These are phyloP conservation scores for Solen grandis DNA, from an alignment of 1,140 invertebrate species.

Conservation along the genomic window DNA sequence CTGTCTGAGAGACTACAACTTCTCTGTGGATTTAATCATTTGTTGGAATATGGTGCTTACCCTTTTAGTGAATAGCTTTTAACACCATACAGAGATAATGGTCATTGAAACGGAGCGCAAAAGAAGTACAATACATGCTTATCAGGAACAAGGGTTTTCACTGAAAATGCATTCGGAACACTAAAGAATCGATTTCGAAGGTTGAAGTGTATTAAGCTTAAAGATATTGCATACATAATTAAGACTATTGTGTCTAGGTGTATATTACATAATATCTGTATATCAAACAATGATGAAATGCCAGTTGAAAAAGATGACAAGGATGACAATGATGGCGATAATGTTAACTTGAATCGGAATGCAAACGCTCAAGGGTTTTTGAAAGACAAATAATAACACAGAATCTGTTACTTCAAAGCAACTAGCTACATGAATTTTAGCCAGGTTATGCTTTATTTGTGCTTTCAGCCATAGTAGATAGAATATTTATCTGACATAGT, in stretches of 20 bases:
- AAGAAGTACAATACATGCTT: slow-evolving; percentile 31
- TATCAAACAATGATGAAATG: slow-evolving; percentile 35
- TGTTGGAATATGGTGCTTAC: slow-evolving; percentile 40
- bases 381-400: too few species aligned
- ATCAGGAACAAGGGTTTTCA: slow-evolving; percentile 8
- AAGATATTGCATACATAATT: slow-evolving; percentile 32
- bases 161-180: slow-evolving; percentile 42
- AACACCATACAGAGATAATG: slow-evolving; percentile 29
- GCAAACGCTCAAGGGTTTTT: too few species aligned
- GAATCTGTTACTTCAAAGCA: too few species aligned
- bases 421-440: too few species aligned
- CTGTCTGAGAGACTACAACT: not conserved
- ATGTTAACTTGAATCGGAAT: not conserved
- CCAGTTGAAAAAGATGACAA: slow-evolving; percentile 9
- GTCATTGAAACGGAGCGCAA: slow-evolving; percentile 15
- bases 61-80: slow-evolving; percentile 5
- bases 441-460: too few species aligned
- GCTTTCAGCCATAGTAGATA: too few species aligned
- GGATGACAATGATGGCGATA: slow-evolving; percentile 4
- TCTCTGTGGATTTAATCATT: slow-evolving; percentile 15
- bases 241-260: slow-evolving; percentile 37
- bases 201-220: slow-evolving; percentile 15
- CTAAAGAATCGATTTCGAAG: slow-evolving; percentile 48
- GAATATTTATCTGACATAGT: too few species aligned
- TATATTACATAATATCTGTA: slow-evolving; percentile 45